A percentile compares a stretch with the other conserved stretches of the same genome.
Evolutionary conservation across 2,888 invertebrate species (phyloP).

Genomic region (Gastracanthus pulcherrimus): DNA sequence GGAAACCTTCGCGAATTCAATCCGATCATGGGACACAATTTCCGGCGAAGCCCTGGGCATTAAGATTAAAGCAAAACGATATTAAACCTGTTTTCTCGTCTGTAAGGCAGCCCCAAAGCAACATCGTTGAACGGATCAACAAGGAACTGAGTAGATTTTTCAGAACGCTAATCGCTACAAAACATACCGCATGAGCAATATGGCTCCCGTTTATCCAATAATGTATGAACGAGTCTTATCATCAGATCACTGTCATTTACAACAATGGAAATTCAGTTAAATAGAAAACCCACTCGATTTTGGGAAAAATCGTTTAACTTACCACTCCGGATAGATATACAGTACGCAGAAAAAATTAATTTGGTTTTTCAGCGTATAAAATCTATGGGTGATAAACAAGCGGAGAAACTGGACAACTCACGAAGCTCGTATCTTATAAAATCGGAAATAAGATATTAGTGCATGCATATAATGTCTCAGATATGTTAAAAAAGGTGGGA

Average conservation of each 20-base stretch:
- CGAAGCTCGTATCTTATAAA: not conserved
- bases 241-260: too few relatives aligned
- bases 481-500: too few relatives aligned
- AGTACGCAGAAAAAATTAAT: not conserved
- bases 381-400: not conserved
- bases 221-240: not conserved
- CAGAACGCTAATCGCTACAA: not conserved
- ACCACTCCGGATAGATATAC: not conserved
- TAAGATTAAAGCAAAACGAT: not conserved
- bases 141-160: not conserved
- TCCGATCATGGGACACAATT: too few relatives aligned
- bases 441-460: not conserved
- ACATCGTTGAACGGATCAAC: not conserved
- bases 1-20: too few relatives aligned
- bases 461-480: not conserved
- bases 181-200: too few relatives aligned
- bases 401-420: not conserved
- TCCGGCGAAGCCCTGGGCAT: too few relatives aligned
- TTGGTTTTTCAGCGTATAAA: not conserved
- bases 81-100: not conserved
- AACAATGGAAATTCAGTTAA: not conserved
- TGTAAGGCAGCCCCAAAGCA: too few relatives aligned
- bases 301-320: not conserved
- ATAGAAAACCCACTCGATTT: not conserved
- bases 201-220: too few relatives aligned